Evolutionary conservation across 1,140 invertebrate species (phyloP).

Genomic region (Heliconius eleuchia): DNA sequence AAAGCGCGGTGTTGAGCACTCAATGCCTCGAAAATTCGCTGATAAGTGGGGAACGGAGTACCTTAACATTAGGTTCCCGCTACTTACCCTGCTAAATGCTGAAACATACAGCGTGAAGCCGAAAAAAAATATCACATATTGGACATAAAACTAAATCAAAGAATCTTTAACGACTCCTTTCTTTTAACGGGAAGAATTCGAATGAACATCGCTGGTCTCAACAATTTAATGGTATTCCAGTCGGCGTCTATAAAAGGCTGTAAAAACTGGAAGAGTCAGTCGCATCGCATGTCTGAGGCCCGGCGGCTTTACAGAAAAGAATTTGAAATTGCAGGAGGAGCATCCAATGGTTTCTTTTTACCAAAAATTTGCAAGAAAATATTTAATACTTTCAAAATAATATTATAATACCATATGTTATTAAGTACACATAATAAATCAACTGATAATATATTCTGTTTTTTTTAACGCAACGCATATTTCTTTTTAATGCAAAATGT

Average conservation of each 20-base stretch:
- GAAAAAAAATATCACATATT: neutral
- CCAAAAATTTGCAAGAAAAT: neutral
- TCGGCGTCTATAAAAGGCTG: constrained; percentile 32
- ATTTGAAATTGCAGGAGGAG: constrained; percentile 25
- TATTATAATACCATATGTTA: neutral
- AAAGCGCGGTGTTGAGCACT: too few relatives aligned
- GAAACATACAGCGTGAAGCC: too few relatives aligned
- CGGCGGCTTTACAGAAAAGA: constrained; percentile 9
- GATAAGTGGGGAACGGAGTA: too few relatives aligned
- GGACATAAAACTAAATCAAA: neutral
- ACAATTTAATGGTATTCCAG: constrained; percentile 34
- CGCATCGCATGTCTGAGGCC: constrained; percentile 23
- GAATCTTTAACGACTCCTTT: constrained; percentile 1
- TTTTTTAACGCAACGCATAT: constrained; percentile 20
- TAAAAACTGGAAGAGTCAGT: constrained; percentile 40
- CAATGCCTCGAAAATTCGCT: too few relatives aligned
- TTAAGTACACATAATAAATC: constrained; percentile 12
- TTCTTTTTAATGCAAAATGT: constrained; percentile 29
- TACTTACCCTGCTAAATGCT: too few relatives aligned
- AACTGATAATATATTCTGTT: constrained; percentile 16
- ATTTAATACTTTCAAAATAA: neutral
- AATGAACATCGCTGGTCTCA: constrained; percentile 19
- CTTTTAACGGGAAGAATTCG: constrained; percentile 29
- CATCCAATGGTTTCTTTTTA: neutral
- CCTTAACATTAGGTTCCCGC: too few relatives aligned